These are phyloP conservation scores for Bombyx mori DNA, from an alignment of 1,140 invertebrate genomes.

Conservation along the genomic window DNA sequence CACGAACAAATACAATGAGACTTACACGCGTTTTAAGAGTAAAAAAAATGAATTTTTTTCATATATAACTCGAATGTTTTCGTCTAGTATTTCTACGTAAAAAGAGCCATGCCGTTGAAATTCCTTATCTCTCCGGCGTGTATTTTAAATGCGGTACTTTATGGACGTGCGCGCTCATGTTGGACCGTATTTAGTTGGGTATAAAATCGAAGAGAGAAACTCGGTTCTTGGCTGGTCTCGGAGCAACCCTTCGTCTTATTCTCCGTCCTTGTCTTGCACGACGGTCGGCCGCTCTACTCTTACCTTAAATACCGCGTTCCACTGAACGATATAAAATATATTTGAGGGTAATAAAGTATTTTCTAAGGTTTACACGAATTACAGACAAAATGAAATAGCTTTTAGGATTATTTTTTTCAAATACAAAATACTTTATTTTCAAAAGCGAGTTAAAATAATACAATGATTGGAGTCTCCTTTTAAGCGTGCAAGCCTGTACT, in stretches of 20 bases:
- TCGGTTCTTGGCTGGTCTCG: slow-evolving; percentile 63
- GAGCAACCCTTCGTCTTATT: slow-evolving; percentile 73
- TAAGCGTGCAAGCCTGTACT: too few species aligned
- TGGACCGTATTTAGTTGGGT: slow-evolving; percentile 37
- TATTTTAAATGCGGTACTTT: slow-evolving; percentile 71
- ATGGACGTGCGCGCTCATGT: slow-evolving; percentile 60
- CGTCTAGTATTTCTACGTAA: slow-evolving; percentile 8
- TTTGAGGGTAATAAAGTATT: slow-evolving; percentile 4
- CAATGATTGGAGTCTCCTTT: too few species aligned
- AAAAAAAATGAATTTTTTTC: slow-evolving; percentile 64
- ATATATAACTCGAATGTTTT: slow-evolving; percentile 22
- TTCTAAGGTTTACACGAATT: slow-evolving; percentile 6
- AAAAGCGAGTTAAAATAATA: too few species aligned
- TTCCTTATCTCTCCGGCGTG: slow-evolving; percentile 66
- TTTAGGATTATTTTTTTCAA: too few species aligned
- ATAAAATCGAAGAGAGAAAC: slow-evolving; percentile 29
- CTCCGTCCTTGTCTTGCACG: slow-evolving; percentile 69
- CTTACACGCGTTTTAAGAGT: slow-evolving; percentile 27
- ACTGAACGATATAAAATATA: slow-evolving; percentile 2
- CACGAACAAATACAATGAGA: slow-evolving; percentile 4
- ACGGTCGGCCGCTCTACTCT: slow-evolving; percentile 61
- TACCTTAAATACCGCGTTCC: slow-evolving; percentile 25
- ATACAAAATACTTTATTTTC: too few species aligned
- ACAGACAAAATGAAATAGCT: not conserved
- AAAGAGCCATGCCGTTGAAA: slow-evolving; percentile 40